A percentile compares a stretch with the other conserved stretches of the same genome.
phyloP scores from a whole-genome alignment of 1,140 invertebrate genomes.

The Drosophila tropicalis region DNA sequence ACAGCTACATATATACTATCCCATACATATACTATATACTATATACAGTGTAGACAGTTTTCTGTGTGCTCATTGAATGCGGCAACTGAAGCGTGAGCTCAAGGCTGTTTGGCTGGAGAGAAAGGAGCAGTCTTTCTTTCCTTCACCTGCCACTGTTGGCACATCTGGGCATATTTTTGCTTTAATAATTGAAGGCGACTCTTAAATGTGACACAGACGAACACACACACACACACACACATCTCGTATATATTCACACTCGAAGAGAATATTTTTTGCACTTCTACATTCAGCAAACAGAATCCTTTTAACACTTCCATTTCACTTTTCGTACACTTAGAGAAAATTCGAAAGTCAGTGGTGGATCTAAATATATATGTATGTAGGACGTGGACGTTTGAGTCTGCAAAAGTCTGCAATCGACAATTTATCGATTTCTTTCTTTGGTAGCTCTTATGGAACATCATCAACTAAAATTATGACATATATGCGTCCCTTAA shows the following conservation, averaged over 20 bases:
- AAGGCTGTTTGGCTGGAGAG: constrained; percentile 17
- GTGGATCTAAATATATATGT: too few relatives aligned
- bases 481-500: too few relatives aligned
- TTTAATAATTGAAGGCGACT: constrained; percentile 53
- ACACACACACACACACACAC: not conserved
- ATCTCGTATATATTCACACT: not conserved
- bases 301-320: constrained; percentile 29
- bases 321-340: not conserved
- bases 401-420: too few relatives aligned
- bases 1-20: constrained; percentile 1
- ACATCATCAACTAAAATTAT: too few relatives aligned
- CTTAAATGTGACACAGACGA: constrained; percentile 10
- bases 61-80: constrained; percentile 56
- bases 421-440: too few relatives aligned
- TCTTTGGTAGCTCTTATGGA: too few relatives aligned
- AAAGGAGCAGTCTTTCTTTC: constrained; percentile 18
- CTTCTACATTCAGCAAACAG: constrained; percentile 11
- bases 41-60: constrained; percentile 9
- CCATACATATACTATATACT: constrained; percentile 14
- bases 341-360: not conserved
- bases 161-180: constrained; percentile 45
- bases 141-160: constrained; percentile 34
- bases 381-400: too few relatives aligned
- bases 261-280: not conserved
- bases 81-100: constrained; percentile 57